Evolutionary conservation across 2,113 vertebrate genomes (phyloP).

Genomic region (Apodemus sylvaticus): DNA sequence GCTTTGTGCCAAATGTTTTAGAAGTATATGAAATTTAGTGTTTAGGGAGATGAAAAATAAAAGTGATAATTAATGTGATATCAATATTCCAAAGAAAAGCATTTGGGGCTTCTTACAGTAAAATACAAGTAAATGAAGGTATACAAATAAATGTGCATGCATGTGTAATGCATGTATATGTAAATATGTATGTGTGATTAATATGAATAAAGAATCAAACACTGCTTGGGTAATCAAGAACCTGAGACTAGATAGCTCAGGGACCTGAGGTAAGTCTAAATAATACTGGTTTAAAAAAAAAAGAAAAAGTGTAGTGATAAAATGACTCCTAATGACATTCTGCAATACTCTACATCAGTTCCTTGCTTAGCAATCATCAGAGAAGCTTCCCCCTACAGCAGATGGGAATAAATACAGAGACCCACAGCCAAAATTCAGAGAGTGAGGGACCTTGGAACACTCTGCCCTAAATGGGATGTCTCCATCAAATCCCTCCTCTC

Average conservation of each 20-base stretch:
- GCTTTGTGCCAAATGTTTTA: constrained; percentile 10
- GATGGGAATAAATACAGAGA: not conserved
- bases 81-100: constrained; percentile 42
- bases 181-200: not conserved
- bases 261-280: not conserved
- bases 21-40: constrained; percentile 34
- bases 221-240: not conserved
- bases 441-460: not conserved
- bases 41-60: constrained; percentile 34
- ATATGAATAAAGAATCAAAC: not conserved
- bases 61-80: not conserved
- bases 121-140: constrained; percentile 19
- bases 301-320: not conserved
- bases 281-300: not conserved
- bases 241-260: not conserved
- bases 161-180: not conserved
- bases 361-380: not conserved
- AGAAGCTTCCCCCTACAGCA: not conserved
- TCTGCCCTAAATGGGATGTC: not conserved
- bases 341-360: not conserved
- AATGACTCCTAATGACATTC: not conserved
- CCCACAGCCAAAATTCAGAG: not conserved
- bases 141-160: constrained; percentile 2
- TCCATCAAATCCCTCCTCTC: not conserved
- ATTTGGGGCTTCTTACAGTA: constrained; percentile 25